phyloP scores from a whole-genome alignment of 2,113 vertebrate species.

The Carlito syrichta region DNA sequence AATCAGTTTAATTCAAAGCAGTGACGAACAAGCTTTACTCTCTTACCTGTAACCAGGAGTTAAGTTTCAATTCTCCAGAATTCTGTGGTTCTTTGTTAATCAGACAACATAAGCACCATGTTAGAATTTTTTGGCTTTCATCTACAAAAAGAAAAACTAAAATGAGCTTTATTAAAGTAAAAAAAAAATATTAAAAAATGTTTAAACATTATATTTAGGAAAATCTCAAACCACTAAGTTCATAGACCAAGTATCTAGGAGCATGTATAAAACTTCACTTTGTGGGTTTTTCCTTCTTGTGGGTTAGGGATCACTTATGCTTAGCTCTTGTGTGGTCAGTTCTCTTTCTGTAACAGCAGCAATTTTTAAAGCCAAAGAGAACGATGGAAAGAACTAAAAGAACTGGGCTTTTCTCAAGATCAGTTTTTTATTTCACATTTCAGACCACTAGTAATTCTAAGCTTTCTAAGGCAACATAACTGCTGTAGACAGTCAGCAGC shows the following conservation, averaged over 20 bases:
- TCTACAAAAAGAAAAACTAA: conserved; percentile 81
- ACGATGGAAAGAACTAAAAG: conserved; percentile 32
- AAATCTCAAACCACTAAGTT: conserved; percentile 49
- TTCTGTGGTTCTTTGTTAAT: conserved; percentile 88
- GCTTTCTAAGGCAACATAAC: conserved; percentile 35
- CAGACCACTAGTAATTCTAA: conserved; percentile 25
- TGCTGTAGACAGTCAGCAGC: neutral
- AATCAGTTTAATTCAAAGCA: conserved; percentile 70
- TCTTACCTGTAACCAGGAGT: conserved; percentile 91
- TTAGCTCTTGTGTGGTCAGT: neutral
- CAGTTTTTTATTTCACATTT: conserved; percentile 29
- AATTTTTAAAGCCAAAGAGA: conserved; percentile 55
- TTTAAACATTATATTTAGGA: conserved; percentile 42
- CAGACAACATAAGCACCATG: conserved; percentile 90
- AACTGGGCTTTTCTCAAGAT: neutral
- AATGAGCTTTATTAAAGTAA: conserved; percentile 48
- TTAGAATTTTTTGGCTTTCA: conserved; percentile 85
- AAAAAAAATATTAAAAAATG: conserved; percentile 30
- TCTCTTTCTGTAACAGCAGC: conserved; percentile 43
- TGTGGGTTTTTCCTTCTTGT: neutral
- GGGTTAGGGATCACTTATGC: neutral
- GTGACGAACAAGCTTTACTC: conserved; percentile 51
- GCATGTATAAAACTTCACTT: neutral
- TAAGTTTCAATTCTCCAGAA: conserved; percentile 88
- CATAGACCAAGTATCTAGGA: conserved; percentile 25